A percentile compares a stretch with the other conserved stretches of the same genome.
phyloP scores from a whole-genome alignment of 2,113 vertebrate species.

The Clarias gariepinus region DNA sequence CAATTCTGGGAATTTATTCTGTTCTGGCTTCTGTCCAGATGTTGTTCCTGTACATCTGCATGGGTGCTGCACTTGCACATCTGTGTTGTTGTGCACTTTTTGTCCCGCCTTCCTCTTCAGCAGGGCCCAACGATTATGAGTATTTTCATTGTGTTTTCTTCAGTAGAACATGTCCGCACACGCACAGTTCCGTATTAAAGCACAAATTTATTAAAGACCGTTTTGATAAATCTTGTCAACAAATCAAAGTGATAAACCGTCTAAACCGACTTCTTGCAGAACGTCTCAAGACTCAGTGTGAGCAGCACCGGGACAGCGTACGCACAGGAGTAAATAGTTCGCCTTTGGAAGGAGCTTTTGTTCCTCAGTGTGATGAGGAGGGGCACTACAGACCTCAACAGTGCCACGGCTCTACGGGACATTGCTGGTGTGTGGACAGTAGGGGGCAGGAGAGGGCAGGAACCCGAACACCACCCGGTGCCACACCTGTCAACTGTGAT shows the following conservation, averaged over 20 bases:
- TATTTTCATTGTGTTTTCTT: neutral
- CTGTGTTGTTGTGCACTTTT: neutral
- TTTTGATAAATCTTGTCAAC: too few relatives aligned
- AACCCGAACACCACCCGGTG: conserved; percentile 63
- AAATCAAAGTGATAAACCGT: too few relatives aligned
- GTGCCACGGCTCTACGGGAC: conserved; percentile 71
- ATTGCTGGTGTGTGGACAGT: conserved; percentile 77
- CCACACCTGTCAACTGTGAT: conserved; percentile 57
- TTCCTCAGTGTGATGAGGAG: conserved; percentile 75
- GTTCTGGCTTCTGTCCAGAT: too few relatives aligned
- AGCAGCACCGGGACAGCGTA: conserved; percentile 62
- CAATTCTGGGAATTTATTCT: too few relatives aligned
- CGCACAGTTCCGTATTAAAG: neutral
- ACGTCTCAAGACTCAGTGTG: conserved; percentile 61
- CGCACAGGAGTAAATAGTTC: conserved; percentile 9
- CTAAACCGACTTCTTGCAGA: conserved; percentile 46
- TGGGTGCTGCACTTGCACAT: neutral
- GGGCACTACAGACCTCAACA: conserved; percentile 74
- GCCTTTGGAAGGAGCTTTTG: conserved; percentile 52
- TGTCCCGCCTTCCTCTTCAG: neutral
- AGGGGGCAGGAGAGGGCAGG: conserved; percentile 69
- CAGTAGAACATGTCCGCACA: neutral
- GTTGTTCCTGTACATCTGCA: neutral
- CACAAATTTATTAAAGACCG: too few relatives aligned
- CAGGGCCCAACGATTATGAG: neutral